phyloP scores from a whole-genome alignment of 1,140 invertebrate genomes.

The Pachypeltis micranthus region DNA sequence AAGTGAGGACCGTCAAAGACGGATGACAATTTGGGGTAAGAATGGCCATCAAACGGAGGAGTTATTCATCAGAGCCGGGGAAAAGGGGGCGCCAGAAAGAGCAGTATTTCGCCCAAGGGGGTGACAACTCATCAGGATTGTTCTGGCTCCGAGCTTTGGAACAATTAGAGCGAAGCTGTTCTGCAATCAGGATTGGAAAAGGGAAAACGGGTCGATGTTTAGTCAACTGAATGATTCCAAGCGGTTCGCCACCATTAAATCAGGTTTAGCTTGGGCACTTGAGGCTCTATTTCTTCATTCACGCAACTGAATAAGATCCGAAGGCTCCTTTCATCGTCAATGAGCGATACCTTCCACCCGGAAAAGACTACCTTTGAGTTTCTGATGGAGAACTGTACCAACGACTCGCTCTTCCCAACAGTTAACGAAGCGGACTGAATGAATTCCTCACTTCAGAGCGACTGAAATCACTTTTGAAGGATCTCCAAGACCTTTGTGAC shows the following conservation, averaged over 20 bases:
- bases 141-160: not conserved
- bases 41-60: constrained; percentile 6
- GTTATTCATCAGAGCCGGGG: constrained; percentile 9
- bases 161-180: not conserved
- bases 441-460: too few relatives aligned
- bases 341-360: not conserved
- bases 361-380: too few relatives aligned
- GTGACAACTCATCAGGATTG: constrained; percentile 4
- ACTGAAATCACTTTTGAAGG: too few relatives aligned
- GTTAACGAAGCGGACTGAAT: too few relatives aligned
- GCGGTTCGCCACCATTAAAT: not conserved
- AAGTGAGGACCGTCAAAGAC: constrained; percentile 2
- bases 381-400: too few relatives aligned
- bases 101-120: not conserved
- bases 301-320: not conserved
- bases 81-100: not conserved
- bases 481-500: too few relatives aligned
- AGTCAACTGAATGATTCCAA: constrained; percentile 2
- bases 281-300: not conserved
- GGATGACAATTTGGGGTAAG: constrained; percentile 6
- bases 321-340: not conserved
- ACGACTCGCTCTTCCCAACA: too few relatives aligned
- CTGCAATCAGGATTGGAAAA: not conserved
- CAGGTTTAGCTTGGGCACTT: not conserved
- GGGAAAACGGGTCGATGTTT: constrained; percentile 9